These are phyloP conservation scores for Microctonus hyperodae DNA, from an alignment of 2,888 invertebrate genomes.

Conservation along the genomic window DNA sequence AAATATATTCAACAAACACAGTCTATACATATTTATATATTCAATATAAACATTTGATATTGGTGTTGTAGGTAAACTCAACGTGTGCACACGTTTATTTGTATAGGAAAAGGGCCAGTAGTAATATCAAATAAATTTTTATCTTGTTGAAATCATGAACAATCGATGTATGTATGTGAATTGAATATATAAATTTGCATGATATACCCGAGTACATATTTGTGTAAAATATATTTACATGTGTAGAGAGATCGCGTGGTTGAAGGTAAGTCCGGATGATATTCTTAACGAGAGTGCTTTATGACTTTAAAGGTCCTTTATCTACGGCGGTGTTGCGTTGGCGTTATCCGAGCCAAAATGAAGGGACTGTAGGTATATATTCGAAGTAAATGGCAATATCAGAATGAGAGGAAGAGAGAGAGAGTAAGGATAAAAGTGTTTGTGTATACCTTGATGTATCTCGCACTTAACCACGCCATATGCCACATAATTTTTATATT, in stretches of 20 bases:
- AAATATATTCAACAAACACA: constrained; percentile 4
- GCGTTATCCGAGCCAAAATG: constrained; percentile 57
- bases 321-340: constrained; percentile 58
- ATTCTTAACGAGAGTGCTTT: constrained; percentile 63
- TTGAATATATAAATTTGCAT: constrained; percentile 19
- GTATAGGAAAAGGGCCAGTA: constrained; percentile 52
- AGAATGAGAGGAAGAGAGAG: constrained; percentile 20
- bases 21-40: neutral
- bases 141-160: constrained; percentile 28
- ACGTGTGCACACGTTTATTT: constrained; percentile 37
- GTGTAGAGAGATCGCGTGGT: constrained; percentile 47
- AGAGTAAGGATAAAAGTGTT: neutral
- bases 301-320: constrained; percentile 57
- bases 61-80: constrained; percentile 23
- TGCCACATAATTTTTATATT: constrained; percentile 43
- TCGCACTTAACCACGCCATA: constrained; percentile 58
- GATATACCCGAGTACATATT: neutral
- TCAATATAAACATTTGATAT: neutral
- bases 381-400: constrained; percentile 38
- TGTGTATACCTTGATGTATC: constrained; percentile 56
- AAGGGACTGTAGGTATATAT: constrained; percentile 21
- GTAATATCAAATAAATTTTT: constrained; percentile 47
- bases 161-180: neutral
- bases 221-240: neutral
- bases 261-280: constrained; percentile 61